A percentile compares a stretch with the other conserved stretches of the same genome.
Evolutionary conservation across 2,113 vertebrate species (phyloP).

Genomic region (Antechinus stuartii): DNA sequence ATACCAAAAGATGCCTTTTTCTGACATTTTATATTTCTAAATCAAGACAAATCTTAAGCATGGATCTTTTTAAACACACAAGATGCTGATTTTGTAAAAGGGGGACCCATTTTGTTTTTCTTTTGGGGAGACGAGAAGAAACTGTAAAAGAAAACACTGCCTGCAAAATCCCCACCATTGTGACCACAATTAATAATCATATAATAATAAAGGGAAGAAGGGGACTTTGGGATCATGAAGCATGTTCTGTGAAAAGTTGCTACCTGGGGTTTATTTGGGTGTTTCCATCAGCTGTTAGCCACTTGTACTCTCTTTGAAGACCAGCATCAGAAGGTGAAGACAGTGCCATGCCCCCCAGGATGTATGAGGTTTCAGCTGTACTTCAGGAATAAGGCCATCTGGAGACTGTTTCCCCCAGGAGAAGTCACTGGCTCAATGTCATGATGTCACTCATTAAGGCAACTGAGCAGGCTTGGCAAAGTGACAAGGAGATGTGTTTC

Average conservation of each 20-base stretch:
- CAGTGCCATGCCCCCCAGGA: background rate
- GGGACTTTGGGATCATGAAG: background rate
- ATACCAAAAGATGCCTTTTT: background rate
- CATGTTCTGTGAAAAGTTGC: background rate
- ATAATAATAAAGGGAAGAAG: background rate
- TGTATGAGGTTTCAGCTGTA: background rate
- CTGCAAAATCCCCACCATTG: background rate
- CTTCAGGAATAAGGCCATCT: background rate
- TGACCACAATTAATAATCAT: constrained; percentile 7
- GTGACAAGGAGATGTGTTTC: constrained; percentile 19
- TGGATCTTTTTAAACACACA: background rate
- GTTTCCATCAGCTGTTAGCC: background rate
- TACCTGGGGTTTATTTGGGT: background rate
- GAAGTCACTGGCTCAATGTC: background rate
- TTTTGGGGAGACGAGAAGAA: background rate
- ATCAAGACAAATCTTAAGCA: background rate
- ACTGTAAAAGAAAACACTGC: constrained; percentile 14
- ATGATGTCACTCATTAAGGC: background rate
- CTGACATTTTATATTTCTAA: background rate
- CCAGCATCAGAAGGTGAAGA: background rate
- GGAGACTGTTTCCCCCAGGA: background rate
- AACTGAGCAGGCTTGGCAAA: constrained; percentile 34
- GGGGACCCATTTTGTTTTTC: constrained; percentile 15
- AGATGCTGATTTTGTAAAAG: background rate
- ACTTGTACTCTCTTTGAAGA: background rate